phyloP scores from a whole-genome alignment of 2,888 invertebrate genomes.

The Euproctis similis region DNA sequence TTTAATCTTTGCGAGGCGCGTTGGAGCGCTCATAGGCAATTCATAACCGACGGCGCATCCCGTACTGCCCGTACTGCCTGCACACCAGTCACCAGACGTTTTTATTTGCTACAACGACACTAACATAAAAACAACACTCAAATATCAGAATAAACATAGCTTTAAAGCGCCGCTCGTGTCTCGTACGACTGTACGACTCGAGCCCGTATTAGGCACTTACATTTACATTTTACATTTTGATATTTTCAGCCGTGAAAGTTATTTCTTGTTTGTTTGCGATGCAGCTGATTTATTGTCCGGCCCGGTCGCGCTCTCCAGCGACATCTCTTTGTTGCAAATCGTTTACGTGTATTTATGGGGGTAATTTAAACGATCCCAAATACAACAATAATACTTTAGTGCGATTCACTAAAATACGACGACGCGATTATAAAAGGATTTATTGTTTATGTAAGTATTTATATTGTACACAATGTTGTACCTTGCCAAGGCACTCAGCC shows the following conservation, averaged over 20 bases:
- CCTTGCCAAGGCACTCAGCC: constrained; percentile 6
- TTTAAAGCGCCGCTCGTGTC: constrained; percentile 60
- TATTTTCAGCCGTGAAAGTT: constrained; percentile 69
- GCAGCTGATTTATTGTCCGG: constrained; percentile 54
- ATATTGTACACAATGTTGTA: constrained; percentile 12
- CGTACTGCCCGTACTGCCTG: no score
- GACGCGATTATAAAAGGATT: constrained; percentile 38
- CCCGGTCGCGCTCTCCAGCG: constrained; percentile 38
- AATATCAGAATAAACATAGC: constrained; percentile 64
- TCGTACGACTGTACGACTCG: constrained; percentile 44
- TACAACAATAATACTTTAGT: constrained; percentile 52
- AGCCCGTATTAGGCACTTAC: constrained; percentile 70
- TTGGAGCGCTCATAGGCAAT: constrained; percentile 59
- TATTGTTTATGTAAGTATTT: constrained; percentile 16
- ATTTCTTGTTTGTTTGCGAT: constrained; percentile 51
- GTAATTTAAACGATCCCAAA: constrained; percentile 57
- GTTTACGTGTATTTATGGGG: constrained; percentile 64
- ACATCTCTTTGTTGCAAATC: constrained; percentile 56
- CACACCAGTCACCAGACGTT: constrained; percentile 67
- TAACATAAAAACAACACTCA: constrained; percentile 69
- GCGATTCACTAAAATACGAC: constrained; percentile 41
- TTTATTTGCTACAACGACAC: constrained; percentile 63
- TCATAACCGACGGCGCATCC: constrained; percentile 52
- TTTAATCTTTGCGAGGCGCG: constrained; percentile 32
- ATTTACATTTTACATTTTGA: constrained; percentile 73